Base-by-base conservation (phyloP, 2,797 vertebrate genomes). In the Morus bassanus region DNA sequence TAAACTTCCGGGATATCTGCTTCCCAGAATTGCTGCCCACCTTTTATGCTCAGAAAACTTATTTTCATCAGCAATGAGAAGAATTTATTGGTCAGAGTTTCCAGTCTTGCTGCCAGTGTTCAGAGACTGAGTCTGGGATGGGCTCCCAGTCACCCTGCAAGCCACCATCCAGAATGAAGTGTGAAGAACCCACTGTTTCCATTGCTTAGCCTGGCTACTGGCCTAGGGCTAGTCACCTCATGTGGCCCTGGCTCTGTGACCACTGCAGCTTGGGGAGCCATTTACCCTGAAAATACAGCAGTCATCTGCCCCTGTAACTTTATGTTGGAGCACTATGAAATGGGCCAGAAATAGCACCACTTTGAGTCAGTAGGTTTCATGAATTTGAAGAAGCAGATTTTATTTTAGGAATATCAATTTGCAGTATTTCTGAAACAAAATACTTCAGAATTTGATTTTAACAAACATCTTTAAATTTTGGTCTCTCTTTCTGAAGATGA, bases 221-320 rank as follows among this genome's bases (percentile, higher is more conserved):
- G 31, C 11, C 53, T 45, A 45, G 24, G 37, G 45, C 4, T 18
- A 3, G 9, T 9, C 16, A 13, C 5, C 25, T 73, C 39, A 16
- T 0, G 0, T 14, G 25, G 37, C 11, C 41, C 69, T 74, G 41
- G 17, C 45, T 76, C 13, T 43, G n/a, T n/a, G 37, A 45, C 6
- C 53, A 33, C 19, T 19, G 41, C 16, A 85, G 12, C 11, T 3
- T 24, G 37, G 54, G 31, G 45, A 91, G 11, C 2, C 18, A 80
- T 7, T 24, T 72, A 50, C 18, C 54, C 57, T 64, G 65, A 64
- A 53, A 57, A 22, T 43, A 57, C 5, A 57, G 37, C 37, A 86
- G 11, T 15, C 23, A 19, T 31, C 33, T 63, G 28, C 23, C 5
- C 28, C 9, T 64, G 8, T 39, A 30, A 50, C 9, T 50, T 64